Evolutionary conservation across 37 sponge, comb jelly and placozoan genomes (phyloP), one percentile per base, ranked within the genome.

Genomic region (Cliona cf. orientalis): DNA sequence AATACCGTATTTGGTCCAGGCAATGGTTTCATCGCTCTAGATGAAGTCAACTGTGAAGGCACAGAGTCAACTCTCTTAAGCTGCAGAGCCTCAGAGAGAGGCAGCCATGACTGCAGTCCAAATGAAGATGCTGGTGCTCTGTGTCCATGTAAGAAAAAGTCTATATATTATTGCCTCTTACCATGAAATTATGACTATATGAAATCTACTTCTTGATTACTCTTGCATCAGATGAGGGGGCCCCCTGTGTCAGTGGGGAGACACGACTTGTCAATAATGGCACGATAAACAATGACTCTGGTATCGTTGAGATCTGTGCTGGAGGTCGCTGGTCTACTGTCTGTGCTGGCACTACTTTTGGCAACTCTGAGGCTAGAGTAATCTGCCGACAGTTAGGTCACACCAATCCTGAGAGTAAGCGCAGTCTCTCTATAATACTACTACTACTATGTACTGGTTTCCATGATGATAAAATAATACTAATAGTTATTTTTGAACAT

Each of bases 71-170:
- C 53, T 32, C 26, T 79, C 28, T 69, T 79, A 9, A 46, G 21
- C 57, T 79, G 80, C 41, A n/a, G 69, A n/a, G 58, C 57, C 3
- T 21, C 4, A 53, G 80, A 68, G 0, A n/a, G 46, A 44, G 80
- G 80, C 35, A 37, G 0, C 12, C 80, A 79, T 57, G 56, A 79
- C 56, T 79, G 80, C 26, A 22, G 7, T 3, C 37, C 68, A 0
- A 9, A 36, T 19, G 80, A 79, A 28, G 80, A 79, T 79, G 80
- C 80, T 63, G 85, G 85, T 37, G 85, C 76, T 1, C 43, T 57
- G 57, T 84, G 85, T 41, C 69, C 80, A 26, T 46, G 69, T 79
- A 29, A 68, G 78, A n/a, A n/a, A n/a, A n/a, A n/a, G n/a, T n/a
- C n/a, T n/a, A n/a, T n/a, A n/a, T n/a, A n/a, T n/a, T n/a, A n/a